These are phyloP conservation scores for Oligia fasciuncula DNA, from an alignment of 2,888 invertebrate genomes.

Conservation along the genomic window DNA sequence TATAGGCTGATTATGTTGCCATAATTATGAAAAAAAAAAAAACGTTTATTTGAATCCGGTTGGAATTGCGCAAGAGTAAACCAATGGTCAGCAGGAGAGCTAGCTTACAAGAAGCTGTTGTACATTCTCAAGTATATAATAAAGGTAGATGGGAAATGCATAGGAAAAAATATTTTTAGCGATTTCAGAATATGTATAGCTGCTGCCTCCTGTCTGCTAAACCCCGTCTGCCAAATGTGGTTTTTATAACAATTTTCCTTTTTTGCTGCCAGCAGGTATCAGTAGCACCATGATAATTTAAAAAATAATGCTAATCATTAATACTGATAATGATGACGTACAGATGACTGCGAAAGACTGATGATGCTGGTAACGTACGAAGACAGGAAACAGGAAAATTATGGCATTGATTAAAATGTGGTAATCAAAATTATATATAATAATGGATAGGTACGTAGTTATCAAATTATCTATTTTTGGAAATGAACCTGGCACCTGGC, in stretches of 20 bases:
- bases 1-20: too few species aligned
- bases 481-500: neutral
- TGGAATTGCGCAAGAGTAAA: too few species aligned
- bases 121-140: neutral
- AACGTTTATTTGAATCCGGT: neutral
- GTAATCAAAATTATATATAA: constrained; percentile 3
- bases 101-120: neutral
- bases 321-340: neutral
- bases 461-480: constrained; percentile 10
- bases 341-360: neutral
- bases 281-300: neutral
- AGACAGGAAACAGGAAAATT: constrained; percentile 23
- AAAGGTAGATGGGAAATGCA: neutral
- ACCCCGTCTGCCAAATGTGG: neutral
- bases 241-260: neutral
- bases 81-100: neutral
- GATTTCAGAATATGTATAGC: neutral
- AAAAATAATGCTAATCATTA: too few species aligned
- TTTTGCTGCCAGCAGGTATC: neutral
- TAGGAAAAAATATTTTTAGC: neutral
- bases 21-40: neutral
- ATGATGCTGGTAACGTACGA: neutral
- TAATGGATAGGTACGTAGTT: neutral
- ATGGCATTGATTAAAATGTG: constrained; percentile 6
- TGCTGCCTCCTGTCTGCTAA: neutral